A percentile compares a stretch with the other conserved stretches of the same genome.
Conservation (phyloP, 2,888 invertebrate species). For the Xestoiulus laeticollis region DNA sequence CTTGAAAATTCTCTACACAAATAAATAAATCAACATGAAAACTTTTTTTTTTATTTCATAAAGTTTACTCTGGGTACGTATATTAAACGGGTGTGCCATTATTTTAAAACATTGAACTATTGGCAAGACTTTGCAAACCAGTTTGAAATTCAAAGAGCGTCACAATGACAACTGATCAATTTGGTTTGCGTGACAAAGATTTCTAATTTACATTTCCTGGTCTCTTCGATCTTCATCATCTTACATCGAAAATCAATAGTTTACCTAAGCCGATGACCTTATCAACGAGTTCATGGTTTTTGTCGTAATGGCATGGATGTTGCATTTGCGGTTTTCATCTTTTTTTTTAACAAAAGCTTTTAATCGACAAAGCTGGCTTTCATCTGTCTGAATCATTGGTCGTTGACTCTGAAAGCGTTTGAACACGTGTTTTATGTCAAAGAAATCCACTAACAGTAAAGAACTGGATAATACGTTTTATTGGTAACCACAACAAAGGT, state of each 20-base stretch:
- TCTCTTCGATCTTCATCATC: background rate
- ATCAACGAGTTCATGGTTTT: background rate
- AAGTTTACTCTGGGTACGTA: too few species aligned
- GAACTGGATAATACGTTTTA: background rate
- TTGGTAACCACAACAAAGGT: conserved; percentile 28
- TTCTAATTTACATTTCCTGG: background rate
- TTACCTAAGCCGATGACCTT: background rate
- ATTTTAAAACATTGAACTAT: too few species aligned
- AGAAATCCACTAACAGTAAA: background rate
- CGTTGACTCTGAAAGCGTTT: background rate
- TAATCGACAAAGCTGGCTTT: background rate
- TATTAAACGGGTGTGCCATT: too few species aligned
- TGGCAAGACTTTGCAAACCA: too few species aligned
- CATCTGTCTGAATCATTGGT: background rate
- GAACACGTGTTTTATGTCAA: background rate
- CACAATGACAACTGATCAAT: background rate
- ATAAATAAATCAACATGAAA: too few species aligned
- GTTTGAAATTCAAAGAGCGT: too few species aligned
- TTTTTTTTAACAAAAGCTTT: background rate
- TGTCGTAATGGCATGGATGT: too few species aligned
- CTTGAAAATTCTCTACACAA: too few species aligned
- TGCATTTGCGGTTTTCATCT: background rate
- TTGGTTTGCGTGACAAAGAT: background rate
- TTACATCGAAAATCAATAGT: background rate
- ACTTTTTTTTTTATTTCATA: too few species aligned